Conservation (phyloP, 2,888 invertebrate genomes). For the Nomada hirtipes region DNA sequence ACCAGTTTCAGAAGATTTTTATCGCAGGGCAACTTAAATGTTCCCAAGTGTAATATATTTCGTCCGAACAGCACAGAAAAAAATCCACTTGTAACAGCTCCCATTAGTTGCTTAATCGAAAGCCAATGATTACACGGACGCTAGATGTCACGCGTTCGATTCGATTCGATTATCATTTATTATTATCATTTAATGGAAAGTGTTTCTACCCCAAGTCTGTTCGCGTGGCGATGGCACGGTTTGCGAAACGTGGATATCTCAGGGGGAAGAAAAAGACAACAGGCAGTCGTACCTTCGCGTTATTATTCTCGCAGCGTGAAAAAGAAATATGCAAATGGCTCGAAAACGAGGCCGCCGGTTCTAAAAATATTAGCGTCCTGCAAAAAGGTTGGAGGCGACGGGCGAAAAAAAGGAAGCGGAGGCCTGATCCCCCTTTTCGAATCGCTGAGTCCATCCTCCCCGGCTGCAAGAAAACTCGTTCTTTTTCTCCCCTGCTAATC, state of each 20-base stretch:
- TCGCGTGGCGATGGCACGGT: not conserved
- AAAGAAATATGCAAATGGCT: conserved; percentile 15
- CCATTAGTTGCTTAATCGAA: too few relatives aligned
- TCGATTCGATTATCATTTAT: not conserved
- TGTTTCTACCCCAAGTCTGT: not conserved
- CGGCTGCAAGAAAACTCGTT: not conserved
- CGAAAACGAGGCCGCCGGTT: not conserved
- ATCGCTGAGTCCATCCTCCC: not conserved
- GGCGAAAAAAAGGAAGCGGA: not conserved
- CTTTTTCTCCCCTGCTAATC: conserved; percentile 4
- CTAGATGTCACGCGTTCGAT: not conserved
- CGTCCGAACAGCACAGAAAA: not conserved
- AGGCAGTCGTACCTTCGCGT: not conserved
- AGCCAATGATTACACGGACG: not conserved
- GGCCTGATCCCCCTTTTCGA: not conserved
- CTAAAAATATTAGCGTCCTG: conserved; percentile 24
- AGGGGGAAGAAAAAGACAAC: not conserved
- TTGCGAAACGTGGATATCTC: not conserved
- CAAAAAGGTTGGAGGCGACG: not conserved
- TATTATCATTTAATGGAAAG: not conserved
- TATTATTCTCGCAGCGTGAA: conserved; percentile 7
- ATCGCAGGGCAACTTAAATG: not conserved
- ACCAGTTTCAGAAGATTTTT: not conserved
- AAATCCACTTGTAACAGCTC: too few relatives aligned
- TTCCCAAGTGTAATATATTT: too few relatives aligned